phyloP scores from a whole-genome alignment of 2,797 vertebrate species.

The Myotis findleyi region DNA sequence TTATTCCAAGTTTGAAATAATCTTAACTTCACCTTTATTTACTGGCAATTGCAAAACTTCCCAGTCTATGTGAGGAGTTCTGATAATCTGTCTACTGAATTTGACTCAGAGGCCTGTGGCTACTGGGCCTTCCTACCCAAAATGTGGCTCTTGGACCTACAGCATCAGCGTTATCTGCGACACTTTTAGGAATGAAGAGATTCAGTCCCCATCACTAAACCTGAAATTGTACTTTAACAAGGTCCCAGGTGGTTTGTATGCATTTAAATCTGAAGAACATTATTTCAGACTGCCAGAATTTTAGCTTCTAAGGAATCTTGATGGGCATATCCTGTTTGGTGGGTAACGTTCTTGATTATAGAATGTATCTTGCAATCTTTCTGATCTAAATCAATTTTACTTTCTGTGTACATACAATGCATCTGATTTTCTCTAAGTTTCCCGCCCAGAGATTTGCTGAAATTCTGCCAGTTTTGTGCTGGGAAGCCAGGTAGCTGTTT shows the following conservation, averaged over 20 bases:
- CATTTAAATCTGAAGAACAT: not conserved
- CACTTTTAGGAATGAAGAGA: not conserved
- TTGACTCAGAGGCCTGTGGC: not conserved
- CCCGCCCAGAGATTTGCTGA: constrained; percentile 38
- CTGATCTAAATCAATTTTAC: constrained; percentile 60
- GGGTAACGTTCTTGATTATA: constrained; percentile 40
- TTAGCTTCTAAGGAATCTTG: constrained; percentile 43
- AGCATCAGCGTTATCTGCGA: not conserved
- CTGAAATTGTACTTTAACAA: not conserved
- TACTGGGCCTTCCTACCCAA: not conserved
- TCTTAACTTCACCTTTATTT: not conserved
- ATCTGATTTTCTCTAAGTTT: constrained; percentile 51
- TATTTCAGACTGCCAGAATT: not conserved
- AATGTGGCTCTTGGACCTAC: not conserved
- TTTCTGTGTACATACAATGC: constrained; percentile 40
- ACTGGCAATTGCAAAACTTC: not conserved
- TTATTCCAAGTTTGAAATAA: constrained; percentile 31
- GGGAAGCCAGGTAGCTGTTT: constrained; percentile 74
- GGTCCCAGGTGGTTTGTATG: not conserved
- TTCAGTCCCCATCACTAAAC: not conserved
- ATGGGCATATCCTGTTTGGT: not conserved
- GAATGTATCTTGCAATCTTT: constrained; percentile 49
- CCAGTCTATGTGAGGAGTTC: not conserved
- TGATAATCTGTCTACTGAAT: not conserved
- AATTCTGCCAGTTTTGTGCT: constrained; percentile 22